Evolutionary conservation across 2,888 invertebrate species (phyloP), one percentile per base, ranked within the genome.

Genomic region (Erynnis tages): DNA sequence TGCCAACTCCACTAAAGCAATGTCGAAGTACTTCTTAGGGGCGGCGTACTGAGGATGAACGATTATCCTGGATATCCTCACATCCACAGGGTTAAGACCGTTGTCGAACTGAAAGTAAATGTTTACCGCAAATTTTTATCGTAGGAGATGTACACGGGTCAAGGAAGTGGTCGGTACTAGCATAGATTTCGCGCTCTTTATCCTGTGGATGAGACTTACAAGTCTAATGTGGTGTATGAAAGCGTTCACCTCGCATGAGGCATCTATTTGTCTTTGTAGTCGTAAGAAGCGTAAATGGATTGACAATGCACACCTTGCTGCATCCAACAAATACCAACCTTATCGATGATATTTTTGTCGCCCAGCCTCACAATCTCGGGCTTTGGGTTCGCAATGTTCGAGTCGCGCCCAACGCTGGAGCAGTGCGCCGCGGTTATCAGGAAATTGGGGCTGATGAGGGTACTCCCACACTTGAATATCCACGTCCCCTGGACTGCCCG

Each of bases 401-500:
- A 40, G 16, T 73, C 71, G 1, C 32, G 32, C 0, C 43, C 8
- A 0, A 63, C 54, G 2, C 54, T 57, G 0, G 66, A 66, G 59
- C 94, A 94, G 66, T 94, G 93, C 0, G 93, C 93, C 0, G 93
- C 93, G 0, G 93, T 93, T 17, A 94, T 63, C 2, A 93, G 85
- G 67, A 90, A 93, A 38, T 77, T 82, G 7, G 90, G 80, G 44
- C 92, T 92, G 34, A 94, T 90, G 2, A 94, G 73, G 3, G 91
- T 89, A 1, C 93, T 93, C 1, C 93, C 93, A 65, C 94, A 94
- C 45, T 69, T 69, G 38, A 77, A 76, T 4, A 69, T 48, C 71
- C 72, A 77, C 0, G 60, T 58, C 0, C 63, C 67, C 1, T 49
- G 30, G 7, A 54, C 53, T 0, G 67, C 62, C 43, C 58, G 62